Base-by-base conservation (phyloP, 2,888 invertebrate genomes). In the Didymodactylos carnosus region DNA sequence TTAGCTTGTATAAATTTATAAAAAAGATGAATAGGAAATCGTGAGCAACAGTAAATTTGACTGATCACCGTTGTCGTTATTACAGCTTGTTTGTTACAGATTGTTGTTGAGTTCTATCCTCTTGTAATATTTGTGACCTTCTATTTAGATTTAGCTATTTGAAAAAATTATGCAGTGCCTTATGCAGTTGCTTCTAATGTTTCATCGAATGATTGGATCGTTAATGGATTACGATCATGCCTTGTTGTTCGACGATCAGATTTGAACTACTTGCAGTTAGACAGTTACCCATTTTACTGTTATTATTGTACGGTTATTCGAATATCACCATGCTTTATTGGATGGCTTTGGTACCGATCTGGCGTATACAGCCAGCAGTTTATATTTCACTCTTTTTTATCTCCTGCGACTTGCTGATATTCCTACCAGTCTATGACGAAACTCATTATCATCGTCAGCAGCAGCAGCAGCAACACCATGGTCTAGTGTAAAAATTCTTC, bases 321-420 rank as follows among this genome's bases (percentile, higher is more conserved):
- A 70, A n/a, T n/a, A 73, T 77, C 78, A 91, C 95, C 95, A 95
- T 78, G 93, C 92, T n/a, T 91, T 91, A 85, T 94, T 93, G 85
- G 95, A 95, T 80, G 92, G 91, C 79, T 91, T 88, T 4, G 94
- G 94, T 82, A 95, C 94, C 23, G 94, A 94, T 83, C 94, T 93
- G 79, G 93, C 91, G 81, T 92, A 94, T 11, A 94, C 70, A 10
- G 70, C n/a, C n/a, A n/a, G n/a, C n/a, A n/a, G n/a, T 49, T 71
- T 39, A 46, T 25, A 23, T 35, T 46, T 35, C 51, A 46, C 8
- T 71, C 71, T n/a, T 71, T 51, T 27, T 71, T 51, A n/a, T 39
- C 10, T 39, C 51, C 71, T 41, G 11, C 13, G 16, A n/a, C n/a
- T n/a, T n/a, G n/a, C n/a, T n/a, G 35, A 1, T 3, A 35, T 35